Evolutionary conservation across 1,140 invertebrate species (phyloP).

Genomic region (Bombus waltoni): DNA sequence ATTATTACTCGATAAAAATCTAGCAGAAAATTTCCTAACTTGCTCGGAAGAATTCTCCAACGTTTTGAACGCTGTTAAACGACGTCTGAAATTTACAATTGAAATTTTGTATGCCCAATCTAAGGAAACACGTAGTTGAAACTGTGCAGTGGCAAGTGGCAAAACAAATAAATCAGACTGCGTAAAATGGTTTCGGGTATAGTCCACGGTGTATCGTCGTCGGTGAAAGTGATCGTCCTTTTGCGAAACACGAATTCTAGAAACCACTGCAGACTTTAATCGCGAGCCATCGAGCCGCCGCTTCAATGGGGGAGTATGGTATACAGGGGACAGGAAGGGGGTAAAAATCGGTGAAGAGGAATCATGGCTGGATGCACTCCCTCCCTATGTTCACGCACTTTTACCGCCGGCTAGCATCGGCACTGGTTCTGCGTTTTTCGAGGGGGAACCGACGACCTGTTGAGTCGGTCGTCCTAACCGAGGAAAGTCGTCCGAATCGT

Average conservation of each 20-base stretch:
- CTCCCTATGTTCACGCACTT: slow-evolving; percentile 77
- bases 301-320: slow-evolving; percentile 36
- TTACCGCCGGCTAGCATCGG: slow-evolving; percentile 73
- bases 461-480: slow-evolving; percentile 66
- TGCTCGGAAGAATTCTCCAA: background rate
- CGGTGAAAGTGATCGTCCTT: slow-evolving; percentile 48
- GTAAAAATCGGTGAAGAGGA: slow-evolving; percentile 81
- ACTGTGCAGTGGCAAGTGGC: background rate
- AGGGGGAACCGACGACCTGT: slow-evolving; percentile 75
- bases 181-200: background rate
- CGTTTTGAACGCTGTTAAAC: background rate
- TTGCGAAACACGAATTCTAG: slow-evolving; percentile 51
- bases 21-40: background rate
- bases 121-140: no score
- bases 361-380: slow-evolving; percentile 80
- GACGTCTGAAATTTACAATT: background rate
- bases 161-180: background rate
- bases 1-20: no score
- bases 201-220: no score
- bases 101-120: background rate
- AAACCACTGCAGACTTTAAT: slow-evolving; percentile 59
- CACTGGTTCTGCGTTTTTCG: slow-evolving; percentile 60
- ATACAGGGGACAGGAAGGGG: slow-evolving; percentile 72
- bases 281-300: slow-evolving; percentile 59
- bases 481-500: slow-evolving; percentile 50